Base-by-base conservation (phyloP, 2,113 vertebrate genomes). In the Malurus cyaneus region DNA sequence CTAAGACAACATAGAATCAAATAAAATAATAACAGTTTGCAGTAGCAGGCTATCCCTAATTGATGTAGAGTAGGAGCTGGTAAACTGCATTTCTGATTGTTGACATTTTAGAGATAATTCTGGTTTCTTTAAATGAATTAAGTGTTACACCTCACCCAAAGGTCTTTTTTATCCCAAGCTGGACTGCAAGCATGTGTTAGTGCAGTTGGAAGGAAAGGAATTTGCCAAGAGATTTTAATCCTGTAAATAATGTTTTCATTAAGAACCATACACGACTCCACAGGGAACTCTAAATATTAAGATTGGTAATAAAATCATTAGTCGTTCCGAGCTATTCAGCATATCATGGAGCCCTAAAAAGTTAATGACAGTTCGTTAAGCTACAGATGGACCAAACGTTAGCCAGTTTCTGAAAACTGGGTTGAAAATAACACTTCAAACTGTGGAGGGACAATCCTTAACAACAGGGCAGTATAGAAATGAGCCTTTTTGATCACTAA, bases 241-340 rank as follows among this genome's bases (percentile, higher is more conserved):
- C 84, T 91, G 69, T 88, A 96, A 95, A 94, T 96, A 97, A 93
- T 89, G 65, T 80, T 88, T 96, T 96, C 88, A 95, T 97, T 96
- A 96, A 91, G 92, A 95, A 81, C 78, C 50, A 71, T 86, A 88
- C 69, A 95, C 0, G 1, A 65, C 86, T 96, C 96, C 91, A 59
- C 54, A 57, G 93, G 92, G 94, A 95, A 93, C 83, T 88, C 91
- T 96, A 96, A 96, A 95, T 97, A 96, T 95, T 96, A 93, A 95
- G 86, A 94, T 7, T 89, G 69, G 83, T 89, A 95, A 94, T 96
- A 96, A 97, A 95, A 95, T 47, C 89, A 95, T 96, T 96, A 95
- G 64, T 34, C 90, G 69, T 90, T 95, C 60, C 87, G 92, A 83
- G 69, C 77, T 95, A 95, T 81, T 94, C 94, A 96, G 83, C 64